phyloP scores from a whole-genome alignment of 2,113 vertebrate genomes.

The Hyperopisus bebe region DNA sequence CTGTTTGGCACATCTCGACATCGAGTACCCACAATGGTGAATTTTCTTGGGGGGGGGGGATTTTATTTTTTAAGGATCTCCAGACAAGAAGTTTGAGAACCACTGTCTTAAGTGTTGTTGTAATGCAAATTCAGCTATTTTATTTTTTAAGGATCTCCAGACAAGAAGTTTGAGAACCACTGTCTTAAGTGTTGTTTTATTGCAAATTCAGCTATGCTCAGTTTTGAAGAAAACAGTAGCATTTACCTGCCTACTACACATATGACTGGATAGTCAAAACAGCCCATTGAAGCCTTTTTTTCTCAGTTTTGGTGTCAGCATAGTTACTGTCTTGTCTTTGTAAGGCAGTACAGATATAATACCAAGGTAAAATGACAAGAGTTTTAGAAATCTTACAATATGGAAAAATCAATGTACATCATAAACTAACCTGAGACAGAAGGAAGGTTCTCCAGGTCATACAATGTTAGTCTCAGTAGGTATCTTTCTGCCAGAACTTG shows the following conservation, averaged over 20 bases:
- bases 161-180: background rate
- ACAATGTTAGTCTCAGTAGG: conserved; percentile 12
- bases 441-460: background rate
- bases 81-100: background rate
- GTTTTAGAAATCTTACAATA: background rate
- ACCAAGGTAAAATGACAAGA: background rate
- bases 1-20: background rate
- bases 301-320: background rate
- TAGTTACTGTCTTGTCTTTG: background rate
- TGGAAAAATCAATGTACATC: background rate
- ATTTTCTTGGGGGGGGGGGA: background rate
- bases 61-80: background rate
- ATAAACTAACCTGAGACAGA: background rate
- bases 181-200: background rate
- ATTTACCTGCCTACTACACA: background rate
- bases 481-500: conserved; percentile 16
- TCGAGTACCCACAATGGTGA: background rate
- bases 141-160: background rate
- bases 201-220: background rate
- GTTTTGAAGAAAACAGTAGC: background rate
- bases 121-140: background rate
- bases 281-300: background rate
- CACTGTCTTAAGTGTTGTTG: background rate
- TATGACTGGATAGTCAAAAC: background rate
- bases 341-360: background rate